phyloP scores from a whole-genome alignment of 2,888 invertebrate genomes.

The Portevinia maculata region DNA sequence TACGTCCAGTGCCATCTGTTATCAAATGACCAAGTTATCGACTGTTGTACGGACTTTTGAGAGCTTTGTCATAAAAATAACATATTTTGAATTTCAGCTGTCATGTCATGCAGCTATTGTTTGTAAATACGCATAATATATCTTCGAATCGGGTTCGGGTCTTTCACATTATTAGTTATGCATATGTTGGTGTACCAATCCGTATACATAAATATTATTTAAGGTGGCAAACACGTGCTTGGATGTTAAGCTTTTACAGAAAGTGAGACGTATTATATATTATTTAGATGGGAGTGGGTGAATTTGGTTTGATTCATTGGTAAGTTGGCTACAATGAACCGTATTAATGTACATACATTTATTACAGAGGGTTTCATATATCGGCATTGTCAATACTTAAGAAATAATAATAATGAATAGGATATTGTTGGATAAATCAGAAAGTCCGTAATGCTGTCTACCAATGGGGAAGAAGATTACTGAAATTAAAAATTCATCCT shows the following conservation, averaged over 20 bases:
- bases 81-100: background rate
- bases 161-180: background rate
- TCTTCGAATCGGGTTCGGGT: background rate
- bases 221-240: constrained; percentile 60
- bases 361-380: background rate
- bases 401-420: too few relatives aligned
- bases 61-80: constrained; percentile 33
- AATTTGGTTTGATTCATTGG: constrained; percentile 64
- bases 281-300: constrained; percentile 50
- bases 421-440: too few relatives aligned
- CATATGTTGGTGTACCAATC: background rate
- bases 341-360: constrained; percentile 12
- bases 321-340: constrained; percentile 14
- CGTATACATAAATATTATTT: background rate
- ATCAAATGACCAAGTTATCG: constrained; percentile 26
- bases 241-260: constrained; percentile 45
- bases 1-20: constrained; percentile 56
- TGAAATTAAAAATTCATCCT: too few relatives aligned
- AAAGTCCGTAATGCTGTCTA: too few relatives aligned
- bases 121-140: constrained; percentile 30
- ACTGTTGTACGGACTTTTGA: background rate
- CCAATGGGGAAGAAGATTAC: too few relatives aligned
- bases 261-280: constrained; percentile 21
- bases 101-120: background rate
- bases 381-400: too few relatives aligned